Evolutionary conservation across 2,888 invertebrate species (phyloP), one percentile per base, ranked within the genome.

Genomic region (Acrobeloides nanus): DNA sequence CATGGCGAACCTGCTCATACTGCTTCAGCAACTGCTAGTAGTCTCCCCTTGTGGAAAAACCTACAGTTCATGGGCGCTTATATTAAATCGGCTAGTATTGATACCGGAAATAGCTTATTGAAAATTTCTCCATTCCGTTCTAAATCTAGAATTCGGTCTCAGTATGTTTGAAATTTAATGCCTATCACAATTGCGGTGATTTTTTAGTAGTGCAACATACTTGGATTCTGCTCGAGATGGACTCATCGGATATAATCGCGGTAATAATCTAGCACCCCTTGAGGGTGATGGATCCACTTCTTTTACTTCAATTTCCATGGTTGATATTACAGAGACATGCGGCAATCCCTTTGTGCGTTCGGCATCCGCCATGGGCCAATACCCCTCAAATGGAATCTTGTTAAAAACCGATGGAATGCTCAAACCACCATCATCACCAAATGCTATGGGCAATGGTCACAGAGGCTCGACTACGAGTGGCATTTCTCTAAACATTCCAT

Each of bases 31-130:
- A 46, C 51, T 5, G 57, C 37, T 8, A 50, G 48, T 18, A 48
- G 29, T 23, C 23, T 34, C 10, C 66, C 67, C 10, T 42, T 68
- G 18, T 64, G 65, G 64, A 58, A 57, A 43, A 68, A 66, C 39
- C 56, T 68, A 32, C 67, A 68, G 46, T 57, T 54, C 38, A 57
- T 68, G 59, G 68, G 68, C 38, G 59, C 50, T 42, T 62, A 64
- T 40, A 48, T 68, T 45, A 64, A 61, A 35, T 51, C 62, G 3
- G 65, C 62, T 23, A 55, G 64, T 27, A 49, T 58, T 34, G 68
- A 68, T 48, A 63, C 67, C 0, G 52, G 61, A 10, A 53, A 62
- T 18, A 59, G 59, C 20, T 43, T 68, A 3, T 38, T 67, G 35
- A 55, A 55, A 46, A 50, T 55, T 34, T 68, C 67, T 34, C 68